Evolutionary conservation across 2,113 vertebrate genomes (phyloP).

Genomic region (Hyperopisus bebe): DNA sequence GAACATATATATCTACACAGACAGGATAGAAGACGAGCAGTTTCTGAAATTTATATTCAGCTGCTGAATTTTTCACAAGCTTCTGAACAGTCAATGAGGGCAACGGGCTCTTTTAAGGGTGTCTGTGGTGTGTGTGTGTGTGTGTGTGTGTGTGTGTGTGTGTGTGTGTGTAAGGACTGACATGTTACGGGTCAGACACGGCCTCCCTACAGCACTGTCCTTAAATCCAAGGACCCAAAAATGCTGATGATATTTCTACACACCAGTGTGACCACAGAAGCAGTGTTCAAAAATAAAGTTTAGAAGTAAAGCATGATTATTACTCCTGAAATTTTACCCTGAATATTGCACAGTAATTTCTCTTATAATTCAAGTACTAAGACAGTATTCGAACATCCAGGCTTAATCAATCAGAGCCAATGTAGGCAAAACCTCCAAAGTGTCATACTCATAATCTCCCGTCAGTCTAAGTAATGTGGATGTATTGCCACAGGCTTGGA

Average conservation of each 20-base stretch:
- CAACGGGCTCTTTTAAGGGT: not conserved
- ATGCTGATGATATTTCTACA: constrained; percentile 57
- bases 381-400: constrained; percentile 69
- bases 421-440: constrained; percentile 84
- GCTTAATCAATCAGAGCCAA: constrained; percentile 79
- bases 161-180: not conserved
- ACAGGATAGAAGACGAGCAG: not conserved
- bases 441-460: constrained; percentile 77
- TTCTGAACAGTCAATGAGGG: not conserved
- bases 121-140: not conserved
- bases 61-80: not conserved
- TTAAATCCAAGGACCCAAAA: not conserved
- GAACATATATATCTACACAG: not conserved
- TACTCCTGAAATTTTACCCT: not conserved
- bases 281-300: constrained; percentile 38
- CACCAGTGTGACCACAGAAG: constrained; percentile 50
- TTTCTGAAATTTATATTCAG: not conserved
- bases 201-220: not conserved
- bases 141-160: not conserved
- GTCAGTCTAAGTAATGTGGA: constrained; percentile 87
- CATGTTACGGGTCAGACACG: not conserved
- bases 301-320: constrained; percentile 32
- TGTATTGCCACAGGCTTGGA: constrained; percentile 91
- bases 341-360: constrained; percentile 38
- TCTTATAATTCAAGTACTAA: constrained; percentile 73